Evolutionary conservation across 2,888 invertebrate species (phyloP).

Genomic region (Tenthredo livida): DNA sequence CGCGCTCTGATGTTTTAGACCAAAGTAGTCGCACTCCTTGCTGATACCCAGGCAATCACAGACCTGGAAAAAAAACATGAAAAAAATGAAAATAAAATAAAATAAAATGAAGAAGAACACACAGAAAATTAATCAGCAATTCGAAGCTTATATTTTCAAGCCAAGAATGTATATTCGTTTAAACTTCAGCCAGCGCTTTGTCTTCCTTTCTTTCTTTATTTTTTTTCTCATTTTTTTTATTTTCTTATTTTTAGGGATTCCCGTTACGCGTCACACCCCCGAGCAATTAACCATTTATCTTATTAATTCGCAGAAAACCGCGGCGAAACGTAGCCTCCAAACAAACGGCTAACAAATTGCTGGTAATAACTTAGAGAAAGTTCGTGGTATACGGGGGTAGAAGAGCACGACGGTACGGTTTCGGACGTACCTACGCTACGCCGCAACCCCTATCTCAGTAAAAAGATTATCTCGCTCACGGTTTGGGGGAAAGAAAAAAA

Average conservation of each 20-base stretch:
- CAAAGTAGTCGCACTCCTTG: slow-evolving; percentile 94
- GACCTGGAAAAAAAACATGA: slow-evolving; percentile 81
- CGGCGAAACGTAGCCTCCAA: slow-evolving; percentile 59
- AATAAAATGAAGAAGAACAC: slow-evolving; percentile 27
- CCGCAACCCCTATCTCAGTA: slow-evolving; percentile 53
- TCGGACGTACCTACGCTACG: slow-evolving; percentile 53
- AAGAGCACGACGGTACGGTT: slow-evolving; percentile 13
- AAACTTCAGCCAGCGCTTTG: not conserved
- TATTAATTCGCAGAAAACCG: slow-evolving; percentile 54
- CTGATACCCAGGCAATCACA: slow-evolving; percentile 91
- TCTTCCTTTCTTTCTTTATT: not conserved
- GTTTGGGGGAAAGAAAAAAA: not conserved
- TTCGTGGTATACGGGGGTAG: slow-evolving; percentile 54
- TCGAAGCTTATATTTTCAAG: not conserved
- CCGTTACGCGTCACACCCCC: not conserved
- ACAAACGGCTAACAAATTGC: slow-evolving; percentile 64
- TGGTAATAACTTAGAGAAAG: slow-evolving; percentile 67
- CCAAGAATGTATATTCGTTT: not conserved
- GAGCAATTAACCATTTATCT: slow-evolving; percentile 57
- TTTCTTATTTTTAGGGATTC: not conserved
- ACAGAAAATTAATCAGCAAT: slow-evolving; percentile 12
- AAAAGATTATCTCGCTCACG: slow-evolving; percentile 58
- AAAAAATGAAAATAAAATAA: too few species aligned
- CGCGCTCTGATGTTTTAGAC: slow-evolving; percentile 85
- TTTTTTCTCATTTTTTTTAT: not conserved